phyloP scores from a whole-genome alignment of 2,888 invertebrate genomes.

The Cistogaster globosa region DNA sequence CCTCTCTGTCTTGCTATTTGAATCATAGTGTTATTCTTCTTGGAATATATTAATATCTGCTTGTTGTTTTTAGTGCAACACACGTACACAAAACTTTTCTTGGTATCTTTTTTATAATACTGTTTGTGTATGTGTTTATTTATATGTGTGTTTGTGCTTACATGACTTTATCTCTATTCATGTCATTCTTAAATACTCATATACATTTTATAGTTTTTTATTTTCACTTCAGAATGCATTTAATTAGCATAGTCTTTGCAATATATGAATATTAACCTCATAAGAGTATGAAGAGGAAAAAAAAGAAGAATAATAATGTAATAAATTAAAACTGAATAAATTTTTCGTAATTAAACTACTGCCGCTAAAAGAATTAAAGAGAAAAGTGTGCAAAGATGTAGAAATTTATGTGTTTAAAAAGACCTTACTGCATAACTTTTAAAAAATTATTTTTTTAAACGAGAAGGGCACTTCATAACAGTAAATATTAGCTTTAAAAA shows the following conservation, averaged over 20 bases:
- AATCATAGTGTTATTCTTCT: neutral
- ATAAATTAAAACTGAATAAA: slow-evolving; percentile 32
- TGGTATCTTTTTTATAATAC: neutral
- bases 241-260: slow-evolving; percentile 69
- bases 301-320: slow-evolving; percentile 1
- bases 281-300: slow-evolving; percentile 22
- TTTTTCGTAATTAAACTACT: slow-evolving; percentile 38
- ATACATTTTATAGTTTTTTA: slow-evolving; percentile 19
- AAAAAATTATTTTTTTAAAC: neutral
- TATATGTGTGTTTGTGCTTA: slow-evolving; percentile 20
- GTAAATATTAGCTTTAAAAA: neutral
- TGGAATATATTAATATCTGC: neutral
- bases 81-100: slow-evolving; percentile 10
- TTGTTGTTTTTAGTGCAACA: slow-evolving; percentile 9
- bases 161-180: slow-evolving; percentile 58
- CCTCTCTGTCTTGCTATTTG: too few relatives aligned
- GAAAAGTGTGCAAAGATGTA: slow-evolving; percentile 8
- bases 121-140: neutral
- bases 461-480: neutral
- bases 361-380: slow-evolving; percentile 6
- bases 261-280: slow-evolving; percentile 63
- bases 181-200: slow-evolving; percentile 12
- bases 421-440: neutral
- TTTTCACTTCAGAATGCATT: slow-evolving; percentile 61
- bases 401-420: neutral